A percentile compares a stretch with the other conserved stretches of the same genome.
These are phyloP conservation scores for Priocnemis perturbator DNA, from an alignment of 2,888 invertebrate species.

Conservation along the genomic window DNA sequence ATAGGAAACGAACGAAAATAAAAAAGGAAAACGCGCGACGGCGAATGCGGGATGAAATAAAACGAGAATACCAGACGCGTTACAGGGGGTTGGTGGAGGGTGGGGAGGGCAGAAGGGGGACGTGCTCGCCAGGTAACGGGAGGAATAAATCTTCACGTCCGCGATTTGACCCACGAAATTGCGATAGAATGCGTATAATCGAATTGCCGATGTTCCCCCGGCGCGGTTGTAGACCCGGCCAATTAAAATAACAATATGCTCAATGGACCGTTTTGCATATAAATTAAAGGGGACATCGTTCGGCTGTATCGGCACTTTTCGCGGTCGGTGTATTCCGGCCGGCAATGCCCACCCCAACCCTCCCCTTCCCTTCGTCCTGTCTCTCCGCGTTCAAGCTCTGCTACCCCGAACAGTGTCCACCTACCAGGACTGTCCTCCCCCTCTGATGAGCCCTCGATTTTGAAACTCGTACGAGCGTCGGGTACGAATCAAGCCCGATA, in stretches of 20 bases:
- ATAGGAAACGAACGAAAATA: background rate
- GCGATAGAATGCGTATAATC: slow-evolving; percentile 48
- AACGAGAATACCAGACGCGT: background rate
- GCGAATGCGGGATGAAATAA: background rate
- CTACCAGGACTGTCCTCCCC: no score
- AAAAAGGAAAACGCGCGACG: slow-evolving; percentile 13
- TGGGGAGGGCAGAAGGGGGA: no score
- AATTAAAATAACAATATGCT: slow-evolving; percentile 64
- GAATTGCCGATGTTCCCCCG: slow-evolving; percentile 41
- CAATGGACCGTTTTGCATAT: slow-evolving; percentile 58
- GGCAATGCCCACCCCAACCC: no score
- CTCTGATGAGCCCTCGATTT: no score
- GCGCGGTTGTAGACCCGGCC: slow-evolving; percentile 28
- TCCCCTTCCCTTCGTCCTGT: no score
- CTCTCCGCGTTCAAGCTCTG: no score
- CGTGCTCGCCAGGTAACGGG: slow-evolving; percentile 7
- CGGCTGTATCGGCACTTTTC: slow-evolving; percentile 42
- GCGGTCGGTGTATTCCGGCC: slow-evolving; percentile 16
- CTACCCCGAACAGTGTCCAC: no score
- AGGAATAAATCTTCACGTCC: slow-evolving; percentile 41
- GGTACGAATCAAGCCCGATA: no score
- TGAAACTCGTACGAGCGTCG: no score
- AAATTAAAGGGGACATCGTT: slow-evolving; percentile 51
- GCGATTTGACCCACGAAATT: slow-evolving; percentile 34
- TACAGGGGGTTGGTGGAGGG: no score